Evolutionary conservation across 2,113 vertebrate species (phyloP).

Genomic region (Eulemur macaco): DNA sequence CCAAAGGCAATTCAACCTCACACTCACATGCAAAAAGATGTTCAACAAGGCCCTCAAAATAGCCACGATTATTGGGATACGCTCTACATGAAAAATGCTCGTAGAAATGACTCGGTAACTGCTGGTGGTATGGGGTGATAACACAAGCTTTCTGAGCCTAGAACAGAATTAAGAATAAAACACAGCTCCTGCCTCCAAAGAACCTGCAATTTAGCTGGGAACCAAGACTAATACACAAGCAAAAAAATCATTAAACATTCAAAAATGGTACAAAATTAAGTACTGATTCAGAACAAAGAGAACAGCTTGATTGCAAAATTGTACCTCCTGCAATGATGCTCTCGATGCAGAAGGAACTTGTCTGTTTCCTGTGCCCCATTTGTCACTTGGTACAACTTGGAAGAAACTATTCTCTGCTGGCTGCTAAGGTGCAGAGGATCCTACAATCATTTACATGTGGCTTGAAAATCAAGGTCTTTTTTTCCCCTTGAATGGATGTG

Average conservation of each 20-base stretch:
- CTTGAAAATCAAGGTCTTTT: conserved; percentile 52
- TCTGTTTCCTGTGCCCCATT: background rate
- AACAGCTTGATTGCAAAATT: background rate
- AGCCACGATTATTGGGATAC: background rate
- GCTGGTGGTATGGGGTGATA: background rate
- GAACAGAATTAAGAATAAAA: background rate
- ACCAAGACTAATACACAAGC: background rate
- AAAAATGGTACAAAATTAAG: background rate
- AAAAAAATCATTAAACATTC: background rate
- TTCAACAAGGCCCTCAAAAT: background rate
- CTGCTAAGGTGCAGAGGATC: background rate
- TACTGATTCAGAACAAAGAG: background rate
- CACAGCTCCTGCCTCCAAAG: background rate
- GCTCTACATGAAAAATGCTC: background rate
- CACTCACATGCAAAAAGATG: background rate
- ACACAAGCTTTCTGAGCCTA: background rate
- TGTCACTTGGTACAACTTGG: background rate
- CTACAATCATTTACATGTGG: background rate
- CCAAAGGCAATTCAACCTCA: background rate
- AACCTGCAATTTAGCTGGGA: background rate
- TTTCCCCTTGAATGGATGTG: background rate
- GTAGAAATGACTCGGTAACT: background rate
- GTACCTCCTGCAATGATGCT: background rate
- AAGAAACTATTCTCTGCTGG: background rate
- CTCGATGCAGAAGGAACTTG: background rate